phyloP scores from a whole-genome alignment of 1,140 invertebrate species.

The Drosophila albomicans region DNA sequence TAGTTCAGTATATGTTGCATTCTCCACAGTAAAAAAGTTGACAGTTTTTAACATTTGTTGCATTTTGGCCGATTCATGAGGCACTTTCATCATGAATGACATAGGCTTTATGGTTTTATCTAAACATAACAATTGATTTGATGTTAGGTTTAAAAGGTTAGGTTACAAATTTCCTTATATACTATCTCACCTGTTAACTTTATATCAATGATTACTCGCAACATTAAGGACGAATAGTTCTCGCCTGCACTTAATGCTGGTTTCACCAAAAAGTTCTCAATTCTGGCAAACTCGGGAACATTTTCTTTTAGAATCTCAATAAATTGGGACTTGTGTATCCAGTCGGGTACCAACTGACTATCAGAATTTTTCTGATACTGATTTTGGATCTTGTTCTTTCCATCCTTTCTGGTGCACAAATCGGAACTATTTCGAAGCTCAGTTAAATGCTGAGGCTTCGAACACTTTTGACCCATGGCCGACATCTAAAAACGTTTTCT shows the following conservation, averaged over 20 bases:
- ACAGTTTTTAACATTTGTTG: conserved; percentile 63
- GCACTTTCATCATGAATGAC: conserved; percentile 73
- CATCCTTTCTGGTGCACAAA: neutral
- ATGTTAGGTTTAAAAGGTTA: neutral
- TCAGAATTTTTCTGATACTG: neutral
- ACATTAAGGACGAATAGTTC: conserved; percentile 74
- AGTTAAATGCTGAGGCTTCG: conserved; percentile 3
- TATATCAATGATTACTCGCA: conserved; percentile 69
- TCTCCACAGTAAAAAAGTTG: conserved; percentile 72
- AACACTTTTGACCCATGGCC: conserved; percentile 13
- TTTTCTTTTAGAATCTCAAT: conserved; percentile 79
- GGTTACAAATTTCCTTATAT: neutral
- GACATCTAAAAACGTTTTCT: neutral
- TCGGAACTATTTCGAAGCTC: neutral
- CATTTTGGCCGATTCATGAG: conserved; percentile 70
- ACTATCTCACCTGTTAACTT: conserved; percentile 66
- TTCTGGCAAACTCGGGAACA: conserved; percentile 72
- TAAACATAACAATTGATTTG: conserved; percentile 14
- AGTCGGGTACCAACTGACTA: conserved; percentile 61
- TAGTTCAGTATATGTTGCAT: conserved; percentile 58
- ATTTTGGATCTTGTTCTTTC: neutral
- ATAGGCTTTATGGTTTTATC: conserved; percentile 55
- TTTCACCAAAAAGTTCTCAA: conserved; percentile 54
- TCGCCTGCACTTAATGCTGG: conserved; percentile 65
- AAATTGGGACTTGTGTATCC: conserved; percentile 85